phyloP scores from a whole-genome alignment of 2,113 vertebrate genomes.

The Lates calcarifer region DNA sequence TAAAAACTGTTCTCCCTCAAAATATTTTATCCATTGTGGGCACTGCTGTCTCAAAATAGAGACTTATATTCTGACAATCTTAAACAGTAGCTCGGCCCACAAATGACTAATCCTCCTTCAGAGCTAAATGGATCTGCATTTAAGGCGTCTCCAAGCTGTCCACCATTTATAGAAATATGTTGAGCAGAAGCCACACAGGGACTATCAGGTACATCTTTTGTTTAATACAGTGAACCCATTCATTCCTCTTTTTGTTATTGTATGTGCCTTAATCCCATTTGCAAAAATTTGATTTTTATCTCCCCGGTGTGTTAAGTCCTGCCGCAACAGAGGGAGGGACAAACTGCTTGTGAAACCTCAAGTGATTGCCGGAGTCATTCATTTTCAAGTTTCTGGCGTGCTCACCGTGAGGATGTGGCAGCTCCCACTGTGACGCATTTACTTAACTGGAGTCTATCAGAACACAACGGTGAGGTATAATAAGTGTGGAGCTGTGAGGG shows the following conservation, averaged over 20 bases:
- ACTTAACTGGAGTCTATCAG: conserved; percentile 63
- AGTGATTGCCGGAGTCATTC: conserved; percentile 63
- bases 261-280: conserved; percentile 75
- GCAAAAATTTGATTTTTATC: conserved; percentile 73
- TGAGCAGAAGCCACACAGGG: conserved; percentile 68
- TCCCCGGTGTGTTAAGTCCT: conserved; percentile 48
- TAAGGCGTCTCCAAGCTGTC: conserved; percentile 59
- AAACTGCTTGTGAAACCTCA: conserved; percentile 70
- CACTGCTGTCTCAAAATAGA: conserved; percentile 68
- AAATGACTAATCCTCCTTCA: conserved; percentile 66
- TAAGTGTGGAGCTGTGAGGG: conserved; percentile 28
- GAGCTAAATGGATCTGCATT: conserved; percentile 66
- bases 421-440: conserved; percentile 66
- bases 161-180: conserved; percentile 72
- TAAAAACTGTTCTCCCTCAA: conserved; percentile 56
- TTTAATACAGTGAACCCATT: conserved; percentile 71
- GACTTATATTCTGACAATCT: conserved; percentile 71
- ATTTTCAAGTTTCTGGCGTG: conserved; percentile 64
- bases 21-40: conserved; percentile 48
- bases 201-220: conserved; percentile 74
- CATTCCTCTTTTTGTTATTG: conserved; percentile 73
- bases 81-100: conserved; percentile 62
- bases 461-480: conserved; percentile 28
- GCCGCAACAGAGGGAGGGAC: conserved; percentile 32
- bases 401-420: conserved; percentile 57